A percentile compares a stretch with the other conserved stretches of the same genome.
phyloP scores from a whole-genome alignment of 2,113 vertebrate species.

The Serinus canaria region DNA sequence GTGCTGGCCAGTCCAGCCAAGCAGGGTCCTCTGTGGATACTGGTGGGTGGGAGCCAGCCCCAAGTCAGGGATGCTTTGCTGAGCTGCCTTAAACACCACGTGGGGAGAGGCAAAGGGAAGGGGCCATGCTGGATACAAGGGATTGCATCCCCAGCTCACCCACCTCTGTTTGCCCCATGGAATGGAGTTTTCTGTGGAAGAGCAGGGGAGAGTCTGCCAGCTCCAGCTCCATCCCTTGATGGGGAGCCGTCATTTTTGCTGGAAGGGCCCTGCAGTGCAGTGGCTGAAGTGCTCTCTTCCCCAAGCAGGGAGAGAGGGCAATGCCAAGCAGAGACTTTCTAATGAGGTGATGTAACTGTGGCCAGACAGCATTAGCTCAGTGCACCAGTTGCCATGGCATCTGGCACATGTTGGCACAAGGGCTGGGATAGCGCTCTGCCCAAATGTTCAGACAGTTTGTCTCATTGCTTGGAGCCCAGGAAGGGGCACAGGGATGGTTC shows the following conservation, averaged over 20 bases:
- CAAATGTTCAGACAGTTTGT: neutral
- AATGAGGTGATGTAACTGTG: neutral
- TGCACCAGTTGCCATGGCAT: neutral
- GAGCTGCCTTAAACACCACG: neutral
- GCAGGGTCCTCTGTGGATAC: neutral
- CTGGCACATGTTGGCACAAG: neutral
- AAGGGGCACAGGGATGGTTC: neutral
- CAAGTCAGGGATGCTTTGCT: neutral
- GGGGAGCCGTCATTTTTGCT: neutral
- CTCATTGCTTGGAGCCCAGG: neutral
- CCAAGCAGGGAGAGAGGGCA: neutral
- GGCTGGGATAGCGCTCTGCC: neutral
- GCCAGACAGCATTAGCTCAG: neutral
- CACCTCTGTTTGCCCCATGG: neutral
- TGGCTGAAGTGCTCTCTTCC: neutral
- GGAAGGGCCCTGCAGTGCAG: neutral
- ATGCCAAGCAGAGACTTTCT: neutral
- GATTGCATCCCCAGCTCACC: neutral
- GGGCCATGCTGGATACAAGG: neutral
- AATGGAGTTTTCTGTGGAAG: neutral
- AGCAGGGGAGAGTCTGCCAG: neutral
- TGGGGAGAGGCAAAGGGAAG: neutral
- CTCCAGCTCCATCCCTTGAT: fast-evolving
- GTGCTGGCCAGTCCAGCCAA: neutral
- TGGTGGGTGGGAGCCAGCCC: neutral